Conservation (phyloP, 2,888 invertebrate genomes). For the Spodoptera exigua region DNA sequence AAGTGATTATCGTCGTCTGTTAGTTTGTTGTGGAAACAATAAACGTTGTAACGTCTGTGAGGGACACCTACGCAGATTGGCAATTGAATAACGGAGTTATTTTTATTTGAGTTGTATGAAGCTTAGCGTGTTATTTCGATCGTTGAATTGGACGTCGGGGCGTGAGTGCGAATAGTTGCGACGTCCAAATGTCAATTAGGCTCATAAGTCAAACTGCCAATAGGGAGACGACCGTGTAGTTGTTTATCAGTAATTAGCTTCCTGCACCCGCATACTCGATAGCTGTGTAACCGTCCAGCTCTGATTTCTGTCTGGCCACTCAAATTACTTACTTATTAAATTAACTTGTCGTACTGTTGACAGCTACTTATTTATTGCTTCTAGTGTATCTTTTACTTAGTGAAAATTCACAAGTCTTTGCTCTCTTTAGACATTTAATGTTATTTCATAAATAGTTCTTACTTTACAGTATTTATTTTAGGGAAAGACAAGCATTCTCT, state of each 20-base stretch:
- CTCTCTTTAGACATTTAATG: no score
- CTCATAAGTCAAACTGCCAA: slow-evolving; percentile 52
- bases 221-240: slow-evolving; percentile 47
- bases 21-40: slow-evolving; percentile 41
- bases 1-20: slow-evolving; percentile 35
- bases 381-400: slow-evolving; percentile 3
- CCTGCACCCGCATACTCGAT: slow-evolving; percentile 52
- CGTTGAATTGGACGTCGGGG: slow-evolving; percentile 7
- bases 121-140: slow-evolving; percentile 35
- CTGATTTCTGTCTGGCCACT: slow-evolving; percentile 32
- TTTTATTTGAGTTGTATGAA: slow-evolving; percentile 33
- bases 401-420: no score
- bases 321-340: slow-evolving; percentile 46
- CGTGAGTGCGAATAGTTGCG: slow-evolving; percentile 25
- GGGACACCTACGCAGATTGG: slow-evolving; percentile 39
- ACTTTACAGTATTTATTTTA: no score
- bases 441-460: no score
- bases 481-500: no score
- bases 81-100: slow-evolving; percentile 34
- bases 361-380: slow-evolving; percentile 16
- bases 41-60: slow-evolving; percentile 29
- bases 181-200: slow-evolving; percentile 41
- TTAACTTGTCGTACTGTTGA: slow-evolving; percentile 24
- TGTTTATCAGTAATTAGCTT: slow-evolving; percentile 56
- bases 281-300: slow-evolving; percentile 33